Base-by-base conservation (phyloP, 2,113 vertebrate species). In the Trichomycterus rosablanca region DNA sequence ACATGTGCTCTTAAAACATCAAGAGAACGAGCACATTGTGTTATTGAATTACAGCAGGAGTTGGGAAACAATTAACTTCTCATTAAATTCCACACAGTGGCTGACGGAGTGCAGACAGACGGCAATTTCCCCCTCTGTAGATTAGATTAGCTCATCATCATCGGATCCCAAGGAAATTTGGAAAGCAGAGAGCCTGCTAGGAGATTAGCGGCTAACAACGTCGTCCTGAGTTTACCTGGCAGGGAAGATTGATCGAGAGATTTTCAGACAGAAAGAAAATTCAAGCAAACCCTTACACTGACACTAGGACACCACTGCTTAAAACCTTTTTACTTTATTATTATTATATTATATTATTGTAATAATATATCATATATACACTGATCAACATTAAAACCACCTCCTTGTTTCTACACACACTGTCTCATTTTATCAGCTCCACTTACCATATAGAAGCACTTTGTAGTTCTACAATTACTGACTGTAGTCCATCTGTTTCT, bases 81-180 rank as follows among this genome's bases (percentile, higher is more conserved):
- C 59, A 68, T 68, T 73, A 68, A 64, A 73, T 67, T 68, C 61
- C 16, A 40, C 37, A 39, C 51, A 43, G 37, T 68, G 43, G 40
- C 66, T 59, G 55, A 68, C 43, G 51, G 35, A 20, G 20, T 24
- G 40, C 52, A 73, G 71, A 68, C 66, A 60, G 61, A 54, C 66
- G 46, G 71, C 51, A 68, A 73, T 65, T 68, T 73, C 65, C 58
- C 26, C 44, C 65, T 73, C 49, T 44, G 30, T n/a, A 68, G 66
- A 73, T 73, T 73, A 68, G 67, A 73, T 73, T 68, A 73, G 56
- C 55, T 52, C 43, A 56, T 67, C 71, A 60, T 68, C 66, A 56
- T 32, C 37, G 59, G 50, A 68, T 68, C 32, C 56, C 51, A 73
- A 61, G 65, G 66, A 73, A 73, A 60, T 60, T 66, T 60, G 55